Conservation (phyloP, 2,113 vertebrate genomes). For the Macaca fascicularis region T2T-MFA8v1.1 NC_088379.1:123085501-123086000, state of each 20-base stretch:
- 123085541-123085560: too few species aligned
- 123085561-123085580: too few species aligned
- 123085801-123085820: background rate
- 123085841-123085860: background rate
- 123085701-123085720: too few species aligned
- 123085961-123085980: background rate
- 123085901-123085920: background rate
- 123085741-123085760: background rate
- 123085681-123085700: too few species aligned
- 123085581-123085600: too few species aligned
- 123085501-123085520: too few species aligned
- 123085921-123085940: background rate
- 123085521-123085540: too few species aligned
- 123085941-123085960: background rate
- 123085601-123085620: too few species aligned
- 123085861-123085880: background rate
- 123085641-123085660: too few species aligned
- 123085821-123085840: background rate
- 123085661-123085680: too few species aligned
- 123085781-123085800: background rate
- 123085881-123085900: background rate
- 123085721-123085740: background rate
- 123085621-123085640: too few species aligned
- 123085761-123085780: background rate
- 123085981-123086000: background rate